Evolutionary conservation across 2,113 vertebrate species (phyloP).

Genomic region (Pangasianodon gigas): DNA sequence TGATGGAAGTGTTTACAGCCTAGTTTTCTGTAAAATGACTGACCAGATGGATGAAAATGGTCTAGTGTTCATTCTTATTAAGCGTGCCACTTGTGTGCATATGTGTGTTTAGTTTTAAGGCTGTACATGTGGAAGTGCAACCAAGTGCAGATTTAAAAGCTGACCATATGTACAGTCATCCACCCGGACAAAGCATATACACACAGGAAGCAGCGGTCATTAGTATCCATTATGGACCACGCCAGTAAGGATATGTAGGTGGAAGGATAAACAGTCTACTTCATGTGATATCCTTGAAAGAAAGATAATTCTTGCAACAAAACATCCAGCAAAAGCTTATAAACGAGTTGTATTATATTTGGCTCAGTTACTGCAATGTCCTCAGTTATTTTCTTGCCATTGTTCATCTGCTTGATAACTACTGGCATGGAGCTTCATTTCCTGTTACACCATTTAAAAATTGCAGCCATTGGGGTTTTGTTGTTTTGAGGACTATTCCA

Average conservation of each 20-base stretch:
- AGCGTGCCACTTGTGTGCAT: not conserved
- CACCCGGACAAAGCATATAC: not conserved
- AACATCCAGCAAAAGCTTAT: not conserved
- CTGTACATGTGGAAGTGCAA: not conserved
- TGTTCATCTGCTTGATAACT: slow-evolving; percentile 21
- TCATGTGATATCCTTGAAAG: not conserved
- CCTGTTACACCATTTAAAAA: slow-evolving; percentile 12
- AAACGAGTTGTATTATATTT: not conserved
- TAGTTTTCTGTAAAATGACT: not conserved
- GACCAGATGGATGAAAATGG: not conserved
- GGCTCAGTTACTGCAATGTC: not conserved
- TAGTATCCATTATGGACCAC: slow-evolving; percentile 29
- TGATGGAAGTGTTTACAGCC: not conserved
- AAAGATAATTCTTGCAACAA: not conserved
- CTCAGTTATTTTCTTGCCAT: not conserved
- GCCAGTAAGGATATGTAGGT: not conserved
- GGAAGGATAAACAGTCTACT: not conserved
- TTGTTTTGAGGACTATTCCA: slow-evolving; percentile 5
- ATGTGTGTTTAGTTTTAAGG: not conserved
- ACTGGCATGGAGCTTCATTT: slow-evolving; percentile 18
- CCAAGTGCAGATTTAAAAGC: slow-evolving; percentile 4
- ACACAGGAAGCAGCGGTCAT: slow-evolving; percentile 31
- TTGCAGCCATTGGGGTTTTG: not conserved
- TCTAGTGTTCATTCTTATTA: not conserved
- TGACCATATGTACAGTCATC: slow-evolving; percentile 19